Conservation (phyloP, 1,140 invertebrate species). For the Chrysomallon squamiferum region DNA sequence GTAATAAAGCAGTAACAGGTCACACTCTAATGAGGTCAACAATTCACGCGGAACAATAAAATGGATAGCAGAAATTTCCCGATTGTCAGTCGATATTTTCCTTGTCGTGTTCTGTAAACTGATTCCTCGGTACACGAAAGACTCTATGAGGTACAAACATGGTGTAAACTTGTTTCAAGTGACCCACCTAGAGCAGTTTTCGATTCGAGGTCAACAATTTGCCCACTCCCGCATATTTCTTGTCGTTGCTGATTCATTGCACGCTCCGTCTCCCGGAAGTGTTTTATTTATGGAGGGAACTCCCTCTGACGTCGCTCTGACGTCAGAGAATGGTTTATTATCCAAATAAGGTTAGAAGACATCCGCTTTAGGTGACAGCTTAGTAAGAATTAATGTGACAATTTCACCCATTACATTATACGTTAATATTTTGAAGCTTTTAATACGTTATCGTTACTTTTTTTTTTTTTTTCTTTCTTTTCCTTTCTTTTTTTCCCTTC, state of each 20-base stretch:
- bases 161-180: not conserved
- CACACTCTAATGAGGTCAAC: not conserved
- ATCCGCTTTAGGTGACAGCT: not conserved
- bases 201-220: not conserved
- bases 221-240: constrained; percentile 4
- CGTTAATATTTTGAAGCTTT: no score
- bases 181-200: not conserved
- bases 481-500: no score
- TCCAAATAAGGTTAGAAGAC: not conserved
- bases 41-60: not conserved
- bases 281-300: constrained; percentile 5
- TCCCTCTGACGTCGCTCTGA: constrained; percentile 5
- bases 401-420: no score
- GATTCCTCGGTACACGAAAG: not conserved
- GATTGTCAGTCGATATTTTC: not conserved
- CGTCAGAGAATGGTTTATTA: not conserved
- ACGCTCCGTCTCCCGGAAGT: not conserved
- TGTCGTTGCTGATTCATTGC: not conserved
- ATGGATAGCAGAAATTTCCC: not conserved
- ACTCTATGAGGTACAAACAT: not conserved
- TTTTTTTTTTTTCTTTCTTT: no score
- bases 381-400: no score
- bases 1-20: no score
- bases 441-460: no score
- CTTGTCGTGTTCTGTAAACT: not conserved